These are phyloP conservation scores for Hemiscyllium ocellatum DNA, from an alignment of 2,113 vertebrate species.

Conservation along the genomic window DNA sequence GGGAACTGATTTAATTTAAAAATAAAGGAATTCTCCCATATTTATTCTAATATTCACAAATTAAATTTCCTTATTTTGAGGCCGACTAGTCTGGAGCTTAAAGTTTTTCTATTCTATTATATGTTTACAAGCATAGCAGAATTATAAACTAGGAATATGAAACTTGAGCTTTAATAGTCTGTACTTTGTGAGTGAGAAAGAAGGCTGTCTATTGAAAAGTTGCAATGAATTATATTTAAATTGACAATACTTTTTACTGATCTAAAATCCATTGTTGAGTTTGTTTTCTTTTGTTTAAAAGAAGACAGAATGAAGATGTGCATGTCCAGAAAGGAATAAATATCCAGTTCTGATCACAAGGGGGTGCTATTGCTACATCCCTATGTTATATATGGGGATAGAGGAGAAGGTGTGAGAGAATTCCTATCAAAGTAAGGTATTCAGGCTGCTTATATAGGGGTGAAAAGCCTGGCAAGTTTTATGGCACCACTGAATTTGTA, in stretches of 20 bases:
- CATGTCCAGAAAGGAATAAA: too few species aligned
- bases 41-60: not conserved
- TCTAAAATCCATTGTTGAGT: not conserved
- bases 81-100: not conserved
- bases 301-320: not conserved
- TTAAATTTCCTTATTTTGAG: not conserved
- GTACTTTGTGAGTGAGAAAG: not conserved
- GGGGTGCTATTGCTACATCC: not conserved
- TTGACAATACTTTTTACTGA: not conserved
- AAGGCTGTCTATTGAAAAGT: not conserved
- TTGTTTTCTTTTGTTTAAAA: not conserved
- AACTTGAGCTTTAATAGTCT: not conserved
- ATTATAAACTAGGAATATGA: not conserved
- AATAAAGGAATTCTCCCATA: not conserved
- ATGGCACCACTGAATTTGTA: not conserved
- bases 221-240: not conserved
- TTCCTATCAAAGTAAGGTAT: not conserved
- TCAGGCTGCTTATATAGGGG: not conserved
- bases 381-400: not conserved
- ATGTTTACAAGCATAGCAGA: not conserved
- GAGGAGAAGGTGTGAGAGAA: not conserved
- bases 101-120: not conserved
- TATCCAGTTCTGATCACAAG: constrained; percentile 17
- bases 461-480: too few species aligned
- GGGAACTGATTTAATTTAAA: not conserved